phyloP scores from a whole-genome alignment of 92 coral and sea anemone species.

The Porites lobata region DNA sequence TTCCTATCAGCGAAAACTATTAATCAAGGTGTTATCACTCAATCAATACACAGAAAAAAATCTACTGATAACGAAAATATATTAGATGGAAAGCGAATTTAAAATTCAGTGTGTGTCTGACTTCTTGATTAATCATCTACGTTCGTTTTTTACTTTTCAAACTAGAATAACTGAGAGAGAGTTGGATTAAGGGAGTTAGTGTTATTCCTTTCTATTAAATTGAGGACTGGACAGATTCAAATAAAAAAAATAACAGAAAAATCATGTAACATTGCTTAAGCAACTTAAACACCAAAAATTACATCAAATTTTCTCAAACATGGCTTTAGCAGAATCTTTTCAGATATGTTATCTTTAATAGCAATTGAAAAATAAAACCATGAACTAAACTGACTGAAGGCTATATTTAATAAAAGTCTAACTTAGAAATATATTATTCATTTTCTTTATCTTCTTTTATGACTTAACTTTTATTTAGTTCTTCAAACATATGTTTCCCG shows the following conservation, averaged over 20 bases:
- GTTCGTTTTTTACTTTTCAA: constrained; percentile 14
- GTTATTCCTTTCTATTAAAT: not conserved
- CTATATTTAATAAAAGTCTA: constrained; percentile 7
- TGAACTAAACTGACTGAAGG: not conserved
- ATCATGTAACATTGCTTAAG: not conserved
- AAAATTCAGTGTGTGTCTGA: constrained; percentile 39
- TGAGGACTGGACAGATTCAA: not conserved
- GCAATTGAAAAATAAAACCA: constrained; percentile 2
- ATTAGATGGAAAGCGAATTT: constrained; percentile 47
- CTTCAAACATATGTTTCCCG: not conserved
- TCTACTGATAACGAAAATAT: constrained; percentile 34
- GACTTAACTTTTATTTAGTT: constrained; percentile 4
- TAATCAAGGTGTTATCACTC: constrained; percentile 48
- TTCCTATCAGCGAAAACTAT: constrained; percentile 44
- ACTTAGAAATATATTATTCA: not conserved
- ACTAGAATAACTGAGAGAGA: not conserved
- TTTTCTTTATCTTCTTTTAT: not conserved
- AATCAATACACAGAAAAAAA: constrained; percentile 31
- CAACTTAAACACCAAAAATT: not conserved
- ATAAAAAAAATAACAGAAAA: not conserved
- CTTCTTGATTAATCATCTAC: constrained; percentile 26
- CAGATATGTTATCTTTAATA: constrained; percentile 18
- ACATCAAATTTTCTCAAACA: not conserved
- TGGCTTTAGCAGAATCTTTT: not conserved
- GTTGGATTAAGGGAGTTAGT: not conserved